Evolutionary conservation across 1,140 invertebrate genomes (phyloP).

Genomic region (Zophobas morio): DNA sequence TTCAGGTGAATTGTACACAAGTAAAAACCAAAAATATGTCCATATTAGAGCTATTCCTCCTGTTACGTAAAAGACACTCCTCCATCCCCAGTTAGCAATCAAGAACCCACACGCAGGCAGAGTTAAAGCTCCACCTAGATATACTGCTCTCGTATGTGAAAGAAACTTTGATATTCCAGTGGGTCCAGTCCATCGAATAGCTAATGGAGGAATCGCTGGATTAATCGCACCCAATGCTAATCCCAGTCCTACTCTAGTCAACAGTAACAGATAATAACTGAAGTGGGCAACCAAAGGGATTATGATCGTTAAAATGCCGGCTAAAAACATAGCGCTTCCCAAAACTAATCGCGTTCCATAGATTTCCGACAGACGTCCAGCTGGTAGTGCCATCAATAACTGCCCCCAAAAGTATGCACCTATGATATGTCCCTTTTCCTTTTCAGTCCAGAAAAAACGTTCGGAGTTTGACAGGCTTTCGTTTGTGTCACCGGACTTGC

Average conservation of each 20-base stretch:
- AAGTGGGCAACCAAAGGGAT: slow-evolving; percentile 80
- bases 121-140: slow-evolving; percentile 83
- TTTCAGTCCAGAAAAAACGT: slow-evolving; percentile 51
- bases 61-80: slow-evolving; percentile 86
- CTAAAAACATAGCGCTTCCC: slow-evolving; percentile 84
- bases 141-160: slow-evolving; percentile 87
- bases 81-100: slow-evolving; percentile 82
- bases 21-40: slow-evolving; percentile 85
- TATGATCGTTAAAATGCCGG: slow-evolving; percentile 84
- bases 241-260: slow-evolving; percentile 75
- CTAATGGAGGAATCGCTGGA: slow-evolving; percentile 89
- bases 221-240: slow-evolving; percentile 86
- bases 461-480: neutral
- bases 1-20: slow-evolving; percentile 87
- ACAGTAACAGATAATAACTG: slow-evolving; percentile 70
- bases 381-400: slow-evolving; percentile 86
- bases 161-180: slow-evolving; percentile 88
- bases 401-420: slow-evolving; percentile 92
- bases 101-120: slow-evolving; percentile 84
- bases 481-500: neutral
- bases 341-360: slow-evolving; percentile 85
- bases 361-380: slow-evolving; percentile 84
- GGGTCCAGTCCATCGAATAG: slow-evolving; percentile 89
- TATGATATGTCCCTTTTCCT: slow-evolving; percentile 82
- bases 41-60: slow-evolving; percentile 83